phyloP scores from a whole-genome alignment of 2,888 invertebrate genomes.

The Apamea sordens region DNA sequence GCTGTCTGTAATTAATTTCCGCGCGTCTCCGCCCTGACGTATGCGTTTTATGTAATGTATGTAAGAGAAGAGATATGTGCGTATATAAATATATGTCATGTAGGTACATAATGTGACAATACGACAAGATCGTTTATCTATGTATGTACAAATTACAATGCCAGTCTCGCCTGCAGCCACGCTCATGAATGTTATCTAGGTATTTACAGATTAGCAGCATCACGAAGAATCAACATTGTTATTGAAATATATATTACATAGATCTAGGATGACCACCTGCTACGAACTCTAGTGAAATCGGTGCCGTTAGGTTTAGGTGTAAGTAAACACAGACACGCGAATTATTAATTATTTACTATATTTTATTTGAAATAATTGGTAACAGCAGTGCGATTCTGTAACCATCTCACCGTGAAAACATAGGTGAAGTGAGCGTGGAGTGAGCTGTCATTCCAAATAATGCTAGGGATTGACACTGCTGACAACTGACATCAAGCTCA shows the following conservation, averaged over 20 bases:
- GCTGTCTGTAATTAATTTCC: constrained; percentile 25
- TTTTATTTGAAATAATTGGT: constrained; percentile 14
- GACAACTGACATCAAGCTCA: no score
- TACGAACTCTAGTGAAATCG: constrained; percentile 8
- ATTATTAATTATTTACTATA: constrained; percentile 23
- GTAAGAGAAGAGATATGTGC: constrained; percentile 27
- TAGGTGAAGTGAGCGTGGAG: no score
- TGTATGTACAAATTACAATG: constrained; percentile 45
- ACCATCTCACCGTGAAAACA: no score
- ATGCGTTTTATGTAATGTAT: constrained; percentile 39
- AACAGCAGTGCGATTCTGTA: no score
- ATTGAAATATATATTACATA: constrained; percentile 39
- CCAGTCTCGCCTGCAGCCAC: constrained; percentile 21
- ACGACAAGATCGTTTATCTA: constrained; percentile 52
- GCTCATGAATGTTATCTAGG: constrained; percentile 54
- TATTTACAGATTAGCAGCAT: constrained; percentile 59
- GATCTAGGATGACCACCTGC: constrained; percentile 28
- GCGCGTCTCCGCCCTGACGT: background rate
- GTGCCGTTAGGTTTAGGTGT: background rate
- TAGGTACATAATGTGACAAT: constrained; percentile 47
- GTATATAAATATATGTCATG: constrained; percentile 37
- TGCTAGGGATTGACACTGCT: no score
- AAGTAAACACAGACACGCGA: constrained; percentile 40
- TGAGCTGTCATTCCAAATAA: no score
- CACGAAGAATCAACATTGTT: constrained; percentile 49